Base-by-base conservation (phyloP, 1,140 invertebrate species). In the Euwallacea similis region DNA sequence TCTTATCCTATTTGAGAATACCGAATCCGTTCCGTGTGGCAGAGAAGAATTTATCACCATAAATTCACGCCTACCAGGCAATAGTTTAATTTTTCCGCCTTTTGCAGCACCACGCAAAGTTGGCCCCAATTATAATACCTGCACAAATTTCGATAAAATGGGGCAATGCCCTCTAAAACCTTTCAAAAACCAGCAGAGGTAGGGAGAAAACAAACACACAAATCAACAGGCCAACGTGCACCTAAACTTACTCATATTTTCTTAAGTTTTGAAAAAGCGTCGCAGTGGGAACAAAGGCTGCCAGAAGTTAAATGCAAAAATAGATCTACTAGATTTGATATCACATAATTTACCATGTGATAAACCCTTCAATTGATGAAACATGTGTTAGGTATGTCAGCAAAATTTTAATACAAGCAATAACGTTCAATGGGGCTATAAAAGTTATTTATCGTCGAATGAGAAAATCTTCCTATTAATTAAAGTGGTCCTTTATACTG, bases 141-240 rank as follows among this genome's bases (percentile, higher is more conserved):
- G 21, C 21, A 33, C 21, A 33, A 33, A 33, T 33, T 33, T 33
- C 21, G 21, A 33, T 33, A 2, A 33, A 33, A 50, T 50, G 44
- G 41, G 13, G 41, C 61, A 44, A 63, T 42, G 61, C 43, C 41
- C 41, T 6, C 46, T 13, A 11, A 50, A 50, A 50, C 46, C 46
- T 6, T 50, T 50, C 6, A 50, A 46, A 60, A 44, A 16, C 44
- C 43, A n/a, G 43, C n/a, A 46, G 33, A 7, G n/a, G 46, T 21
- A 55, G 42, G 13, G 47, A 43, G 64, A 54, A 66, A 66, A 66
- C 47, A 66, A 66, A 66, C 41, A 15, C 46, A 50, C 64, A 66
- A 66, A 66, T 66, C 64, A 66, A 66, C 15, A 46, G 11, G 64
- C 7, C n/a, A 42, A 54, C 63, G 63, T 54, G 15, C 13, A 43